A percentile compares a stretch with the other conserved stretches of the same genome.
These are phyloP conservation scores for Abrostola triplasia DNA, from an alignment of 2,888 invertebrate species.

Conservation along the genomic window DNA sequence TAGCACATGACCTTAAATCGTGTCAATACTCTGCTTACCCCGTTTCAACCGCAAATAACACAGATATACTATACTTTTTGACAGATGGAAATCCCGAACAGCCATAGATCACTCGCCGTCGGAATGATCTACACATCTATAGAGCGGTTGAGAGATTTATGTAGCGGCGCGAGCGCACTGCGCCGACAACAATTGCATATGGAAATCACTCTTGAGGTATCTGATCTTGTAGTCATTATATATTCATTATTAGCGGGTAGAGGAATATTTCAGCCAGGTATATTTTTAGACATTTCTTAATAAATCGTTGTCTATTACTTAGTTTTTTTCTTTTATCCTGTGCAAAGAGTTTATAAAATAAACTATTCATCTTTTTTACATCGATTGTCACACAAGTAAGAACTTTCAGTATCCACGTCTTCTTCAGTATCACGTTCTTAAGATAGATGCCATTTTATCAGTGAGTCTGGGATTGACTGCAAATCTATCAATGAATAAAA, in stretches of 20 bases:
- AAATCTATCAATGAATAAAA: no score
- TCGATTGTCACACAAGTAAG: no score
- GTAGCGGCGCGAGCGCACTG: conserved; percentile 31
- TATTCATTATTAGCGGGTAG: conserved; percentile 43
- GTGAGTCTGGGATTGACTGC: no score
- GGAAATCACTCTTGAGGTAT: conserved; percentile 41
- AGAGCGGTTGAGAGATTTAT: conserved; percentile 58
- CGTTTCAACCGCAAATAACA: conserved; percentile 39
- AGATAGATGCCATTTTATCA: no score
- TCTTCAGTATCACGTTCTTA: no score
- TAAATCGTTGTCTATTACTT: conserved; percentile 4
- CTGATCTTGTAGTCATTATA: conserved; percentile 37
- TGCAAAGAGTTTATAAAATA: no score
- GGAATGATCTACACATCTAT: conserved; percentile 64
- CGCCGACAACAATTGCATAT: conserved; percentile 53
- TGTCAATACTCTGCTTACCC: conserved; percentile 34
- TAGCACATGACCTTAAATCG: conserved; percentile 25
- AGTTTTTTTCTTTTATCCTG: no score
- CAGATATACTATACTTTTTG: conserved; percentile 47
- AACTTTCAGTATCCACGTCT: no score
- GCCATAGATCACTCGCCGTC: conserved; percentile 63
- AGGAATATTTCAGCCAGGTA: conserved; percentile 17
- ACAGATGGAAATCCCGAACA: conserved; percentile 62
- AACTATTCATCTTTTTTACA: no score
- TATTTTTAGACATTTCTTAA: not conserved